Base-by-base conservation (phyloP, 1,140 invertebrate species). In the Chironomus tepperi region DNA sequence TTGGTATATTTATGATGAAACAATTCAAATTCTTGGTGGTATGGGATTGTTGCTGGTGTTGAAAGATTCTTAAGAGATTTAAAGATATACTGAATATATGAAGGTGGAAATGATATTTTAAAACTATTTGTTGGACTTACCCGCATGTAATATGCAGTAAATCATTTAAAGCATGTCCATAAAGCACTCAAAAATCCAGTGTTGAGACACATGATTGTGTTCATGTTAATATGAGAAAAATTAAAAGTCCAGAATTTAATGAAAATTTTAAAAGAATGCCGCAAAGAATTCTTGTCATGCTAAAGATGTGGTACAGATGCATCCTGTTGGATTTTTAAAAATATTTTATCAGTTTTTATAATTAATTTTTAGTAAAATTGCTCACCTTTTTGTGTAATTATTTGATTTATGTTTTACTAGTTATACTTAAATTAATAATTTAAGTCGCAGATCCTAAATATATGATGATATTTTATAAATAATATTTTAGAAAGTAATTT, bases 41-140 rank as follows among this genome's bases (percentile, higher is more conserved):
- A 94, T 94, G 90, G 98, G 98, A 47, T 99, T 84, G 91, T 91
- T 18, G 87, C 92, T 70, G 95, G 95, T 1, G 82, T 99, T 3
- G 98, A 99, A 85, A 88, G 92, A 79, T 89, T 99, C 9, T 83
- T 99, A 84, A 87, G 98, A 78, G 97, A 99, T 85, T 81, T 99
- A 57, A 87, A 98, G 78, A 98, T 99, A 78, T 99, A 99, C 87
- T 86, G 97, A 79, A 99, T 99, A 79, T 99, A 99, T 83, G 98
- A 99, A 85, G 98, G 98, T 79, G 96, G 96, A 34, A 99, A 99
- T 83, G 98, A 99, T 81, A 97, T 99, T 83, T 86, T 99, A 16
- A 85, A 97, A 70, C 84, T 99, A 8, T 99, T 99, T 85, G 90
- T 99, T 16, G 94, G 96, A n/a, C 85, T 99, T 2, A 98, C 96